Percentiles rank a stretch among this genome's conserved stretches.
phyloP scores from a whole-genome alignment of 2,888 invertebrate genomes.

The Platypus cylindrus region DNA sequence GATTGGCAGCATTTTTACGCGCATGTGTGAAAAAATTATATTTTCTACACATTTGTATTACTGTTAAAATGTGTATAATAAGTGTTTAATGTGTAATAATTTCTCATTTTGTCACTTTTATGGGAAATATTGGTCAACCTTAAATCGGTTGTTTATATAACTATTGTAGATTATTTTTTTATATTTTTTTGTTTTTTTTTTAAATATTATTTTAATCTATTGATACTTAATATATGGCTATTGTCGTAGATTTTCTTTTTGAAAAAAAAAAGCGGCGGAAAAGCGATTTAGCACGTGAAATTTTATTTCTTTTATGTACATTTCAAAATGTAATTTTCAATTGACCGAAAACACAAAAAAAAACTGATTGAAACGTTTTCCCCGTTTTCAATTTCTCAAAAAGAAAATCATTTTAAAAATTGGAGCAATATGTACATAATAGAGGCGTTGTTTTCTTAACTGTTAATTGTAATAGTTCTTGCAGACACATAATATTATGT shows the following conservation, averaged over 20 bases:
- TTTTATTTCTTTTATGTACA: conserved; percentile 11
- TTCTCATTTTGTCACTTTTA: conserved; percentile 31
- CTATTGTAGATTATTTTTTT: conserved; percentile 31
- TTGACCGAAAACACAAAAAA: background rate
- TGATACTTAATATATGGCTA: conserved; percentile 31
- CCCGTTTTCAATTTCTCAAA: conserved; percentile 1
- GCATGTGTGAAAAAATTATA: conserved; percentile 13
- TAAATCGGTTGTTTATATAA: conserved; percentile 20
- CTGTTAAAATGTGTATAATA: conserved; percentile 11
- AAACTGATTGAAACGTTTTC: background rate
- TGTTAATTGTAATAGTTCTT: no score
- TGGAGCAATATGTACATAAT: conserved; percentile 15
- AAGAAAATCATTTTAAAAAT: conserved; percentile 4
- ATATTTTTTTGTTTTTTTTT: no score
- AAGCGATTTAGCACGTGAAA: no score
- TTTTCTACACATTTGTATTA: conserved; percentile 22
- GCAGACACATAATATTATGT: conserved; percentile 6
- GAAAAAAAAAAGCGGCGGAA: no score
- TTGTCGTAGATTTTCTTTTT: conserved; percentile 10
- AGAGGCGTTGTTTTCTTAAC: conserved; percentile 14
- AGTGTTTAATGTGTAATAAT: conserved; percentile 20
- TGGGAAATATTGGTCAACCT: conserved; percentile 29
- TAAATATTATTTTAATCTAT: no score
- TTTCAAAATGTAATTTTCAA: background rate
- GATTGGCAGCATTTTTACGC: conserved; percentile 25